Conservation (phyloP, 2,797 vertebrate species). For the Sorex maritimensis region DNA sequence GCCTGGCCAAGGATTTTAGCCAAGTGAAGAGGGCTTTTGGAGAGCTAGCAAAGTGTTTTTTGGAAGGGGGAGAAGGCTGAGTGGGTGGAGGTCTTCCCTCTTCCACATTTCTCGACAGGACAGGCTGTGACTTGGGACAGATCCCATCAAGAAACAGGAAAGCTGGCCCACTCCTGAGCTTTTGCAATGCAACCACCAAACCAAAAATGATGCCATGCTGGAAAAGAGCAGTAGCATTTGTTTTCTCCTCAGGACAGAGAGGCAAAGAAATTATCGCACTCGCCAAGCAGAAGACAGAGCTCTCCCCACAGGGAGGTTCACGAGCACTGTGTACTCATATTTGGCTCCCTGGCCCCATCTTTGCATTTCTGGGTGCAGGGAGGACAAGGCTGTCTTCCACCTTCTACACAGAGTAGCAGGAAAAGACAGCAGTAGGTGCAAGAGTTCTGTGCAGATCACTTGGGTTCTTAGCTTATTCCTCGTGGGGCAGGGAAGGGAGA, state of each 20-base stretch:
- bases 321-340: not conserved
- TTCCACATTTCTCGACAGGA: not conserved
- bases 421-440: not conserved
- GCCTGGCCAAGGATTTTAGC: conserved; percentile 21
- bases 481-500: not conserved
- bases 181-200: not conserved
- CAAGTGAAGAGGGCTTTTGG: not conserved
- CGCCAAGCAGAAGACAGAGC: not conserved
- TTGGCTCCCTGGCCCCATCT: not conserved
- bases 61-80: not conserved
- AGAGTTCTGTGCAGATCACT: rapidly evolving
- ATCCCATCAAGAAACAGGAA: not conserved
- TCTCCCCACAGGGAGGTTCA: not conserved
- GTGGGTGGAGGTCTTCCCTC: rapidly evolving
- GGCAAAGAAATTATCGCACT: not conserved
- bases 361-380: not conserved
- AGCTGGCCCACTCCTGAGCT: not conserved
- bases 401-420: not conserved
- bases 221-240: too few species aligned
- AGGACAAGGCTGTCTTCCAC: not conserved
- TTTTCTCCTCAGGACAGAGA: not conserved
- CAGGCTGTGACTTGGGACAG: not conserved
- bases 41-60: not conserved
- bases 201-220: not conserved
- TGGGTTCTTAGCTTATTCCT: too few species aligned